Base-by-base conservation (phyloP, 2,888 invertebrate genomes). In the Matsumyia berberina region DNA sequence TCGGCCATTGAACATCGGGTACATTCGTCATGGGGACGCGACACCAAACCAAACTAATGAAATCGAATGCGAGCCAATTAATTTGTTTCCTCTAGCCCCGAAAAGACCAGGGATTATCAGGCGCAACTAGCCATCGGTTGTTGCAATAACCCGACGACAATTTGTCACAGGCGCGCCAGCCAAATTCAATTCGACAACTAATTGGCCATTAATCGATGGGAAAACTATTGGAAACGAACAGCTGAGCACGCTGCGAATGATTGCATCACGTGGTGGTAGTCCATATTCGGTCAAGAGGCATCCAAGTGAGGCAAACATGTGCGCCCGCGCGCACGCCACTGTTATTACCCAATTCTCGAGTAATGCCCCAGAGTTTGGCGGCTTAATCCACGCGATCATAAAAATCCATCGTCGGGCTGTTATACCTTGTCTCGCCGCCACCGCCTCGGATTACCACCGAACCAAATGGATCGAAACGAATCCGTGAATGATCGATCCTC, bases 401-500 rank as follows among this genome's bases (percentile, higher is more conserved):
- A 55, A 67, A 66, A 15, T 66, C 66, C 17, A 46, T 46, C 51
- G 37, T 51, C 60, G 60, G 51, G n/a, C n/a, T n/a, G n/a, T n/a
- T n/a, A n/a, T n/a, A n/a, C 24, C 24, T 24, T 24, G 24, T 24
- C 53, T 70, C 44, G 17, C 19, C 31, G 12, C 37, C 35, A 12
- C 29, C 46, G 37, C 64, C 35, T 29, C 74, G 42, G 9, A 37
- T 37, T 44, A 74, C 74, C 66, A 0, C 33, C 42, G 0, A 24
- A 17, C 31, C 49, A 35, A 7, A 12, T 37, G 17, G 57, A 46
- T 64, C 51, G 67, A 31, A 62, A 58, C 72, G 46, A 77, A 77
- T 72, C 82, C 73, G 73, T 69, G 67, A 79, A 85, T 80, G 85
- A 85, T 80, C 80, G 80, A 85, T 85, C 85, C 74, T 85, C 85